A percentile compares a stretch with the other conserved stretches of the same genome.
Conservation (phyloP, 1,140 invertebrate genomes). For the Diabrotica undecimpunctata region DNA sequence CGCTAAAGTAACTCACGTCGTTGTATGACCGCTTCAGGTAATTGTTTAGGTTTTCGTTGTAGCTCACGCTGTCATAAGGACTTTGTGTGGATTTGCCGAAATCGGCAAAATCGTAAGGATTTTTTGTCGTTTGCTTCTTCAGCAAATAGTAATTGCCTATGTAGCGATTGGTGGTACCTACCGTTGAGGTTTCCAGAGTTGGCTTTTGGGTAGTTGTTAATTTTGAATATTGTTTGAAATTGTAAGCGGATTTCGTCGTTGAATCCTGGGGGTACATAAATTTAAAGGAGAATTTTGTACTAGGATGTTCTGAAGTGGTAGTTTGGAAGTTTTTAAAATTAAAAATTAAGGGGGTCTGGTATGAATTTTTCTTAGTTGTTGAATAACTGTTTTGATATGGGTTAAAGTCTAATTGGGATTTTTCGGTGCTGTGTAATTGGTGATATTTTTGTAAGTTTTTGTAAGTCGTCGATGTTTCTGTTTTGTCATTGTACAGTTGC, state of each 20-base stretch:
- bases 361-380: too few relatives aligned
- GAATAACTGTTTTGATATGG: too few relatives aligned
- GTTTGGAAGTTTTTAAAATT: too few relatives aligned
- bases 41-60: slow-evolving; percentile 47
- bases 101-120: slow-evolving; percentile 49
- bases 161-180: slow-evolving; percentile 28
- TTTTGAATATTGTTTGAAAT: slow-evolving; percentile 50
- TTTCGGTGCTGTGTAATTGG: too few relatives aligned
- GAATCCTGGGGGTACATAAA: slow-evolving; percentile 19
- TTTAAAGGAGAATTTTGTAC: background rate
- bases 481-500: too few relatives aligned
- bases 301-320: too few relatives aligned
- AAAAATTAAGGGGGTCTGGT: too few relatives aligned
- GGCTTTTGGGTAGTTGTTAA: background rate
- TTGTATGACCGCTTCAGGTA: slow-evolving; percentile 49
- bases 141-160: slow-evolving; percentile 42
- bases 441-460: too few relatives aligned
- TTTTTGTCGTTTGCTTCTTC: slow-evolving; percentile 42
- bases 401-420: too few relatives aligned
- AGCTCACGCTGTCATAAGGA: slow-evolving; percentile 28
- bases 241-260: slow-evolving; percentile 50
- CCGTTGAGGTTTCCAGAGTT: slow-evolving; percentile 2
- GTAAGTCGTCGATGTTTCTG: too few relatives aligned
- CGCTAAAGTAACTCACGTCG: slow-evolving; percentile 43
- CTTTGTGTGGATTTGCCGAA: slow-evolving; percentile 40